Evolutionary conservation across 2,888 invertebrate species (phyloP).

Genomic region (Cyclophora punctaria): DNA sequence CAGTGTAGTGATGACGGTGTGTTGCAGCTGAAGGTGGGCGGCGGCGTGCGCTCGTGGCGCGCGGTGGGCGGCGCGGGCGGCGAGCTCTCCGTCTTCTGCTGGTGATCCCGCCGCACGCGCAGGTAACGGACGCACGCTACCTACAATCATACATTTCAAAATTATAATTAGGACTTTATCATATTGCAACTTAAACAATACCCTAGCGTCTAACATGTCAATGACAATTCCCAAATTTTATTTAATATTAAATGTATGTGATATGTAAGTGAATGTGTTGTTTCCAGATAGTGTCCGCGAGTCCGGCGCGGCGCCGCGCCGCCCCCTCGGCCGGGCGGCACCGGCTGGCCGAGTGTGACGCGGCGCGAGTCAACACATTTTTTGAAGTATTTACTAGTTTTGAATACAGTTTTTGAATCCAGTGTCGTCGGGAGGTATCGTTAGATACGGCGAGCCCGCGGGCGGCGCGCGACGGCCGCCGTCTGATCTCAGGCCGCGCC

Average conservation of each 20-base stretch:
- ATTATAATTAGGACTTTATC: no score
- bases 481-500: slow-evolving; percentile 9
- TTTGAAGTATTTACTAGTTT: slow-evolving; percentile 22
- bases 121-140: slow-evolving; percentile 3
- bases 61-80: slow-evolving; percentile 80
- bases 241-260: no score
- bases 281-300: not conserved
- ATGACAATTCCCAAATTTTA: no score
- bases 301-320: slow-evolving; percentile 1
- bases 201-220: no score
- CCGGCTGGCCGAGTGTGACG: not conserved
- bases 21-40: slow-evolving; percentile 82
- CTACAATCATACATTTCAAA: no score
- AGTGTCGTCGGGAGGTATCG: slow-evolving; percentile 10
- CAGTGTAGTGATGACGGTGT: not conserved
- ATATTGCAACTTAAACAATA: no score
- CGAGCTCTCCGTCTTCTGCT: slow-evolving; percentile 86
- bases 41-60: slow-evolving; percentile 83
- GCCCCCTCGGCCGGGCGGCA: not conserved
- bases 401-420: slow-evolving; percentile 15
- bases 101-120: slow-evolving; percentile 71
- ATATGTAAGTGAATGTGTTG: no score
- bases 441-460: slow-evolving; percentile 5
- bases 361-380: slow-evolving; percentile 5
- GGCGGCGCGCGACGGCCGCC: slow-evolving; percentile 2